phyloP scores from a whole-genome alignment of 1,140 invertebrate species.

The Ostrea edulis region DNA sequence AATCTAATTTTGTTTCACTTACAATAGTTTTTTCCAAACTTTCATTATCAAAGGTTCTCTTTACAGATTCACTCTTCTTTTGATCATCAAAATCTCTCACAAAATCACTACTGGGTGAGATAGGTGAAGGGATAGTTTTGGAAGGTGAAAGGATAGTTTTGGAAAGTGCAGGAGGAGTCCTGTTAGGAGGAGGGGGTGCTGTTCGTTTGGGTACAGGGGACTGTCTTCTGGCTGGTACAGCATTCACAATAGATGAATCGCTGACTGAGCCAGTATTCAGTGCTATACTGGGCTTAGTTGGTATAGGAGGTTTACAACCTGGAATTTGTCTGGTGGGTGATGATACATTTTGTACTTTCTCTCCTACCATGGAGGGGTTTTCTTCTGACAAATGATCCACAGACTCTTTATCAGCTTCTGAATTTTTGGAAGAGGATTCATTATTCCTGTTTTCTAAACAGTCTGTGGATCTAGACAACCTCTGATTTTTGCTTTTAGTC shows the following conservation, averaged over 20 bases:
- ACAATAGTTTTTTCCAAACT: background rate
- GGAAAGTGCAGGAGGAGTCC: slow-evolving; percentile 43
- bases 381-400: background rate
- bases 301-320: slow-evolving; percentile 49
- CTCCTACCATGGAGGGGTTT: background rate
- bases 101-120: background rate
- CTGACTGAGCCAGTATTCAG: background rate
- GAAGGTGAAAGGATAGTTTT: slow-evolving; percentile 38
- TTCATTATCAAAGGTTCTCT: background rate
- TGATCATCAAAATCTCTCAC: background rate
- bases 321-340: slow-evolving; percentile 11
- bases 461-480: slow-evolving; percentile 47
- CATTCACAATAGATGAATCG: background rate
- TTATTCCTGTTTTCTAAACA: slow-evolving; percentile 44
- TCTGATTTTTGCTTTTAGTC: slow-evolving; percentile 45
- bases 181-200: slow-evolving; percentile 44
- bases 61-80: slow-evolving; percentile 4
- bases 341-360: background rate
- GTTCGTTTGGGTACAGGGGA: slow-evolving; percentile 49
- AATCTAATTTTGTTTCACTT: slow-evolving; percentile 4
- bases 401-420: background rate
- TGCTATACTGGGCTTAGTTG: slow-evolving; percentile 48
- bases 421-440: background rate
- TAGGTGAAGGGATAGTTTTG: background rate
- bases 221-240: background rate